Evolutionary conservation across 2,888 invertebrate genomes (phyloP), one percentile per base, ranked within the genome.

Genomic region (Drosophila formosana): DNA sequence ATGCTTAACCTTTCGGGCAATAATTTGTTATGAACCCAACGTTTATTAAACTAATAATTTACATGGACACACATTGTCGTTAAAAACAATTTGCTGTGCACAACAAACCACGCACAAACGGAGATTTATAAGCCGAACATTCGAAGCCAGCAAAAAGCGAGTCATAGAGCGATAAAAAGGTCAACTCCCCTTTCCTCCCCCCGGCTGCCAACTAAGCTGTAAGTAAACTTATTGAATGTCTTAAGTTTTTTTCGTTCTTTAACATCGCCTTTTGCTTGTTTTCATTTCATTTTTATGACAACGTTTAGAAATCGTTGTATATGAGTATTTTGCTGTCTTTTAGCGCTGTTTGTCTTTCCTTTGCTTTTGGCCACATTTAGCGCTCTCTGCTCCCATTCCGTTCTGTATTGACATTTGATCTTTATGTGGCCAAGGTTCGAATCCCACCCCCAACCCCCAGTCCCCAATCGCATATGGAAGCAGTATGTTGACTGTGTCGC

Each of bases 251-350:
- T 81, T 75, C 72, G 73, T 58, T 71, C 52, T 60, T 46, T 46
- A 69, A 46, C 65, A 52, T 50, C n/a, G 37, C 61, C 86, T 82
- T 75, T 66, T 77, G 79, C 68, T 88, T 83, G 83, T 86, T 88
- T 85, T 85, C 85, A 88, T 88, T 85, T 88, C 78, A 89, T 89
- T 91, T 90, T 90, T 90, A 91, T 90, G 91, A 90, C 91, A 90
- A 84, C 90, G 90, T 90, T 89, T 89, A 89, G 89, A 84, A 78
- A 71, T 81, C 77, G 73, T 72, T 81, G 87, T 84, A 68, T 68
- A 74, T 56, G 55, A 56, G 55, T 75, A 82, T 89, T 77, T 85
- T 76, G 80, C 75, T 76, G 60, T 69, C 65, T 66, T 66, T 73
- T 72, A 75, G 49, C 58, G 66, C 75, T 83, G 83, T 81, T 85